These are phyloP conservation scores for Seriola dumerili DNA, from an alignment of 2,113 vertebrate species.

Conservation along the genomic window DNA sequence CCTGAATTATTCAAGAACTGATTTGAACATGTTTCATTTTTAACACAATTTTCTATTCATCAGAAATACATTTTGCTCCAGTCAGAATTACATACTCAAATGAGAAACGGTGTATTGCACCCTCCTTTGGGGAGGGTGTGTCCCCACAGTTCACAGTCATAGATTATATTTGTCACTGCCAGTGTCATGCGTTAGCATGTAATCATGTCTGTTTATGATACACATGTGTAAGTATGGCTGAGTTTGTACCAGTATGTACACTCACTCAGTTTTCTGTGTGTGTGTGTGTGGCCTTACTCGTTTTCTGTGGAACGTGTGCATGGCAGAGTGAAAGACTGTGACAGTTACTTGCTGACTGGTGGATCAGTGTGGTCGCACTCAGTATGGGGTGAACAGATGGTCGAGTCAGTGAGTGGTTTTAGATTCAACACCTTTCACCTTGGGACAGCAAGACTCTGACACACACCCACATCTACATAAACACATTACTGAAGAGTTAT, in stretches of 20 bases:
- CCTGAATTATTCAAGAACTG: slow-evolving; percentile 57
- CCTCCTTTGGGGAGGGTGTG: neutral
- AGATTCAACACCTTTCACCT: slow-evolving; percentile 45
- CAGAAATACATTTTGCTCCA: slow-evolving; percentile 19
- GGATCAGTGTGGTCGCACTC: slow-evolving; percentile 45
- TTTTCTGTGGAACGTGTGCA: slow-evolving; percentile 24
- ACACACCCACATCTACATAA: neutral
- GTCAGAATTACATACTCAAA: slow-evolving; percentile 9
- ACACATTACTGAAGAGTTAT: neutral
- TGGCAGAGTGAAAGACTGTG: slow-evolving; percentile 23
- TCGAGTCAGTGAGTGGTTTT: slow-evolving; percentile 47
- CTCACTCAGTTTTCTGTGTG: slow-evolving; percentile 7
- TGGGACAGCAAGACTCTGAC: neutral
- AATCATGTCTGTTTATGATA: slow-evolving; percentile 11
- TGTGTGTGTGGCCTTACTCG: slow-evolving; percentile 2
- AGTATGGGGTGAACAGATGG: slow-evolving; percentile 66
- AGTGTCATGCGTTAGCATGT: slow-evolving; percentile 9
- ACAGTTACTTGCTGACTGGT: slow-evolving; percentile 43
- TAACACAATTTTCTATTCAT: slow-evolving; percentile 53
- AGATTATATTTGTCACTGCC: slow-evolving; percentile 36
- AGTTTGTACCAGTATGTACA: slow-evolving; percentile 5
- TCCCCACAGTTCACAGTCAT: neutral
- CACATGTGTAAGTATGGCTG: slow-evolving; percentile 30
- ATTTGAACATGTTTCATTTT: slow-evolving; percentile 62
- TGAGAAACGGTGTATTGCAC: neutral